Evolutionary conservation across 1,140 invertebrate species (phyloP).

Genomic region (Atopsyche davidsoni): DNA sequence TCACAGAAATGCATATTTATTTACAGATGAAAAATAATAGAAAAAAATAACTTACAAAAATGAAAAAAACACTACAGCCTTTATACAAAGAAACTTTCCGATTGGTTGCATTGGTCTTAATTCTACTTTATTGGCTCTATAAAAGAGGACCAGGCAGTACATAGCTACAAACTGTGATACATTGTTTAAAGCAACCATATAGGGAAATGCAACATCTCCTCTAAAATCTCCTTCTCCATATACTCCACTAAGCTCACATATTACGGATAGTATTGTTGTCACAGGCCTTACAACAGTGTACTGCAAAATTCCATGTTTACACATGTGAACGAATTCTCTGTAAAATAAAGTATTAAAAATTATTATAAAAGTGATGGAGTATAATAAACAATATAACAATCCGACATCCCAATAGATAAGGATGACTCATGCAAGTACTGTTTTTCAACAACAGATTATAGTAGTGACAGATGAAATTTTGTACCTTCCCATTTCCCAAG

Average conservation of each 20-base stretch:
- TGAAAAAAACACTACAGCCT: constrained; percentile 95
- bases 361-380: too few relatives aligned
- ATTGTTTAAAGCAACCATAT: constrained; percentile 88
- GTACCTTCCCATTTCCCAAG: constrained; percentile 83
- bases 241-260: constrained; percentile 77
- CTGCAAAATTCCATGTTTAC: constrained; percentile 93
- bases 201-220: constrained; percentile 79
- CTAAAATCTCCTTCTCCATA: constrained; percentile 89
- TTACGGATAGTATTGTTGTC: constrained; percentile 82
- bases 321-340: constrained; percentile 86
- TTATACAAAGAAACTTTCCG: constrained; percentile 96
- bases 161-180: constrained; percentile 93
- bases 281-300: constrained; percentile 86
- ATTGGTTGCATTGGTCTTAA: constrained; percentile 87
- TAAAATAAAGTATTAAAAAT: too few relatives aligned
- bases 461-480: constrained; percentile 14
- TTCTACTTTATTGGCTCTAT: constrained; percentile 80
- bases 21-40: too few relatives aligned
- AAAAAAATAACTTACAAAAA: constrained; percentile 79
- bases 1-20: too few relatives aligned
- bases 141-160: constrained; percentile 94
- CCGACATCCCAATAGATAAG: neutral
- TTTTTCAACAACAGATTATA: too few relatives aligned
- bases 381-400: too few relatives aligned
- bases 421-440: too few relatives aligned